Conservation (phyloP, 1,140 invertebrate species). For the Trichonephila inaurata region DNA sequence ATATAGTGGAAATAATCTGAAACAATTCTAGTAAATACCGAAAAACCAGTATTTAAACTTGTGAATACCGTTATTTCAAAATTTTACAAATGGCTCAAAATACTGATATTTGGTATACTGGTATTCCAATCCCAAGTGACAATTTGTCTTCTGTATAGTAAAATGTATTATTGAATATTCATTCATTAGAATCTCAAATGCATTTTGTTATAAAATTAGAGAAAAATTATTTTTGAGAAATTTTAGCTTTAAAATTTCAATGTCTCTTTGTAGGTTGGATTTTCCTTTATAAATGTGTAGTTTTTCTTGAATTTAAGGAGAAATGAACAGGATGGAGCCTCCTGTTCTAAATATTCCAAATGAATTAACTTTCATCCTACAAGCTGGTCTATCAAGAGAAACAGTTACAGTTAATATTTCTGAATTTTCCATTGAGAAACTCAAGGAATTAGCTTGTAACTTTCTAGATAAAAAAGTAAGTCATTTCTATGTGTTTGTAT, state of each 20-base stretch:
- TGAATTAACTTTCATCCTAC: conserved; percentile 95
- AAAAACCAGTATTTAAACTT: no score
- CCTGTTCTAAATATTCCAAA: conserved; percentile 77
- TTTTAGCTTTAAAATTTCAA: background rate
- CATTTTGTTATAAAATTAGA: background rate
- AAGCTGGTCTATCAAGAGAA: conserved; percentile 95
- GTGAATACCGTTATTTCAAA: no score
- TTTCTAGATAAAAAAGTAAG: conserved; percentile 95
- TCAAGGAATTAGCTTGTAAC: conserved; percentile 96
- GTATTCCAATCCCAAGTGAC: no score
- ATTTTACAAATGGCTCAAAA: no score
- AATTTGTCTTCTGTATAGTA: background rate
- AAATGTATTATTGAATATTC: background rate
- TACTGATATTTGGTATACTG: no score
- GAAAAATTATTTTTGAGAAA: background rate
- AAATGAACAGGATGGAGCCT: conserved; percentile 61
- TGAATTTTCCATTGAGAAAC: conserved; percentile 90
- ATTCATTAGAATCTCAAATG: no score
- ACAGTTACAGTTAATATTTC: conserved; percentile 89
- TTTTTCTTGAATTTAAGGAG: background rate
- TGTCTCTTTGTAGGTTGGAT: background rate
- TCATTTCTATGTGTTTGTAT: background rate
- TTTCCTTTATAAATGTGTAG: background rate
- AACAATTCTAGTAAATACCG: no score
- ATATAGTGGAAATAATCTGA: no score